Base-by-base conservation (phyloP, 1,140 invertebrate genomes). In the Heliothis subflexa region DNA sequence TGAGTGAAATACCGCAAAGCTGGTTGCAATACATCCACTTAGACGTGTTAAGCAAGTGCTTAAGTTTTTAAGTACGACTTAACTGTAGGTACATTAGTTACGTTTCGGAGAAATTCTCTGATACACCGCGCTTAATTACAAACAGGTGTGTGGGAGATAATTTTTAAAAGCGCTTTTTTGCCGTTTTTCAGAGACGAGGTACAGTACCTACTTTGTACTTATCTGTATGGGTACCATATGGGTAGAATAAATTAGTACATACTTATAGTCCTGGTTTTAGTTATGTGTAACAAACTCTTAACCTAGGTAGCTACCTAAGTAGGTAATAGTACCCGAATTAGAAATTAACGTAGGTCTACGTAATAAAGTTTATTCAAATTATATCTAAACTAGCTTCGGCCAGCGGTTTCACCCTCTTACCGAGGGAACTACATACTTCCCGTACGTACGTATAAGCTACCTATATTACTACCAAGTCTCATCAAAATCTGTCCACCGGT, bases 21-120 rank as follows among this genome's bases (percentile, higher is more conserved):
- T 49, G 66, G 68, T 61, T 61, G 72, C 76, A 79, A 75, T 76
- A 61, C 62, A 16, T 11, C 75, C 80, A 81, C 80, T 81, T 78
- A 74, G 71, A 73, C 57, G 62, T 61, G 75, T 78, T 81, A 81
- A 77, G 61, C 66, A 59, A 21, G 64, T 70, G 70, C 76, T 78
- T 78, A 70, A 77, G 73, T 76, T 76, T 18, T 75, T 52, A 33
- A 77, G 74, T 47, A 52, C 28, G 28, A 54, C 49, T 64, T 33
- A 50, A 54, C 61, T 25, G 52, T n/a, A n/a, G n/a, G n/a, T 76
- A 64, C 61, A 77, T 77, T 68, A 66, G 50, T 33, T 7, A 16
- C 12, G 45, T 70, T 59, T 68, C 33, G 21, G 47, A 61, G 61
- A 77, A 47, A 55, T n/a, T 28, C 40, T 71, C n/a, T 77, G 72